Evolutionary conservation across 1,140 invertebrate genomes (phyloP).

Genomic region (Drosophila kepulauana): DNA sequence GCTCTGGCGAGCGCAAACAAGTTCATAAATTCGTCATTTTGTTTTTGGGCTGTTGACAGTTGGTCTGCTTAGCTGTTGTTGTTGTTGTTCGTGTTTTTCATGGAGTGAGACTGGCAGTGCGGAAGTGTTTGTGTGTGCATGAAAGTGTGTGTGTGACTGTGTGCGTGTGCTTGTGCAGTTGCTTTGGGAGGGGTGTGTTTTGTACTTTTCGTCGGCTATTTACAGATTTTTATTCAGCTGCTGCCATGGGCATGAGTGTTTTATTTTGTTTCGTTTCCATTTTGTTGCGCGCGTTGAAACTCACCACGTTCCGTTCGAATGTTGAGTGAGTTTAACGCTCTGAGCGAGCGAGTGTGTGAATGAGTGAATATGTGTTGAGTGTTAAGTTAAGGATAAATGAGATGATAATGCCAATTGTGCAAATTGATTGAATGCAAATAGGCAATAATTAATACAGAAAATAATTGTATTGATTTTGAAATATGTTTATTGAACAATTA

Average conservation of each 20-base stretch:
- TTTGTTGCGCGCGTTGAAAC: slow-evolving; percentile 27
- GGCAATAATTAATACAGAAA: slow-evolving; percentile 3
- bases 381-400: slow-evolving; percentile 17
- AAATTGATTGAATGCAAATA: slow-evolving; percentile 15
- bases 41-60: slow-evolving; percentile 83
- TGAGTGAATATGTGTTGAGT: slow-evolving; percentile 3
- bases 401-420: slow-evolving; percentile 5
- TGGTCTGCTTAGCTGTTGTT: slow-evolving; percentile 56
- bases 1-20: slow-evolving; percentile 59
- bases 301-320: slow-evolving; percentile 58
- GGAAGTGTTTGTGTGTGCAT: slow-evolving; percentile 12
- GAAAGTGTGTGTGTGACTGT: slow-evolving; percentile 3
- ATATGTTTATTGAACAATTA: background rate
- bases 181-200: slow-evolving; percentile 54
- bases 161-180: slow-evolving; percentile 15
- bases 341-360: slow-evolving; percentile 3
- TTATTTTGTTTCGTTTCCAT: slow-evolving; percentile 50
- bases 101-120: slow-evolving; percentile 23
- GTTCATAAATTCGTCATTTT: slow-evolving; percentile 85
- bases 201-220: slow-evolving; percentile 64
- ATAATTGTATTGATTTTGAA: slow-evolving; percentile 1
- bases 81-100: slow-evolving; percentile 50
- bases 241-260: slow-evolving; percentile 31
- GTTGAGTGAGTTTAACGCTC: slow-evolving; percentile 31
- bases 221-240: slow-evolving; percentile 38